Percentiles rank a stretch among this genome's conserved stretches.
Conservation (phyloP, 2,113 vertebrate genomes). For the Bubalus kerabau region DNA sequence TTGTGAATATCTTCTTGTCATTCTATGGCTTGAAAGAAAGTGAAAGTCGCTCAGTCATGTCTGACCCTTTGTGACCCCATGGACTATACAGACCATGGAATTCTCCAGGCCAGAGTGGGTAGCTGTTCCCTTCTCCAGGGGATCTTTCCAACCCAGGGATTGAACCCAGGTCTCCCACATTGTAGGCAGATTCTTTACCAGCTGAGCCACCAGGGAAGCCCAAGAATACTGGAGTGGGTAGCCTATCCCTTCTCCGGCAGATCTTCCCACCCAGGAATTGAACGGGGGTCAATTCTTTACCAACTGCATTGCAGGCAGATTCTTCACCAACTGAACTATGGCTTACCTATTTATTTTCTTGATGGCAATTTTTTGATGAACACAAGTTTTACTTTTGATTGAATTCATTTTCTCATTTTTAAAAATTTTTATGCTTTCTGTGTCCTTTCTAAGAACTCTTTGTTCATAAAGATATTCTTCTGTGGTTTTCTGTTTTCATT, state of each 20-base stretch:
- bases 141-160: background rate
- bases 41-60: background rate
- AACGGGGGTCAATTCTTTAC: background rate
- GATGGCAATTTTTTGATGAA: background rate
- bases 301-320: background rate
- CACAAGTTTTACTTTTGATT: background rate
- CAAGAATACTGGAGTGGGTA: background rate
- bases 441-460: background rate
- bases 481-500: conserved; percentile 12
- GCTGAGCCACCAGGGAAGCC: background rate
- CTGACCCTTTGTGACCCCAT: background rate
- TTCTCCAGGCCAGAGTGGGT: background rate
- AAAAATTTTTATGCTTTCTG: background rate
- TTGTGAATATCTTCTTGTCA: background rate
- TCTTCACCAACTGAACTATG: background rate
- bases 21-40: background rate
- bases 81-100: background rate
- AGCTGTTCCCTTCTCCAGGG: background rate
- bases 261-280: background rate
- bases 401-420: background rate
- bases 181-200: background rate
- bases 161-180: background rate
- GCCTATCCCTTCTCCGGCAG: background rate
- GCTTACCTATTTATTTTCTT: background rate
- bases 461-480: background rate